Evolutionary conservation across 2,797 vertebrate species (phyloP), one percentile per base, ranked within the genome.

Genomic region (Paratrypauchen microcephalus): DNA sequence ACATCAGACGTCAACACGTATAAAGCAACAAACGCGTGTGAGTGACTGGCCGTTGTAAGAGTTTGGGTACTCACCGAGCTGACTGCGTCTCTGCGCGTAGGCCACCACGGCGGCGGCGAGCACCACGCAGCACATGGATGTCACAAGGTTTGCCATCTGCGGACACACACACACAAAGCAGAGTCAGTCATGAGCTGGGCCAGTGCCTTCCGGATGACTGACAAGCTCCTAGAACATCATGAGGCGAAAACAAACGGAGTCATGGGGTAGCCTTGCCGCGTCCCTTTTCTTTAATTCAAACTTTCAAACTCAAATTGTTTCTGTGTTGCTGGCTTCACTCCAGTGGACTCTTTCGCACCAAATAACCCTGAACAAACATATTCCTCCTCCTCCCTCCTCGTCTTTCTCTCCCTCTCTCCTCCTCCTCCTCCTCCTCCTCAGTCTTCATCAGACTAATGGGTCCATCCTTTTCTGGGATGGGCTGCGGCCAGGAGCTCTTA

Each of bases 81-180:
- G 95, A 89, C 93, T 95, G 90, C 96, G 96, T 88, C 94, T 96
- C 93, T 97, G 97, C 72, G 96, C 92, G 0, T 95, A 97, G 78
- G 95, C 95, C 77, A 97, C 94, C 82, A 97, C 95, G 70, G 94
- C 94, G 0, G 91, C 93, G 6, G 96, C 95, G 64, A 99, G 94
- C 84, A 97, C 93, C 82, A 98, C 88, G 81, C 95, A 97, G 92
- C 96, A 97, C 87, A 96, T 88, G 80, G 95, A 96, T 18, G 94
- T 96, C 91, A 97, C 90, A 41, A 95, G 94, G 91, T 93, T 95
- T 77, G 96, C 96, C 97, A 99, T 99, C 97, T 99, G 96, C 81
- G 79, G 91, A 93, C 89, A 88, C 86, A 89, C 83, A 90, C 82
- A 89, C 45, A 62, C 61, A 64, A 74, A 88, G 84, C 76, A 86